Percentiles rank a stretch among this genome's conserved stretches.
Evolutionary conservation across 2,888 invertebrate genomes (phyloP).

Genomic region (Chrysolina haemoptera): DNA sequence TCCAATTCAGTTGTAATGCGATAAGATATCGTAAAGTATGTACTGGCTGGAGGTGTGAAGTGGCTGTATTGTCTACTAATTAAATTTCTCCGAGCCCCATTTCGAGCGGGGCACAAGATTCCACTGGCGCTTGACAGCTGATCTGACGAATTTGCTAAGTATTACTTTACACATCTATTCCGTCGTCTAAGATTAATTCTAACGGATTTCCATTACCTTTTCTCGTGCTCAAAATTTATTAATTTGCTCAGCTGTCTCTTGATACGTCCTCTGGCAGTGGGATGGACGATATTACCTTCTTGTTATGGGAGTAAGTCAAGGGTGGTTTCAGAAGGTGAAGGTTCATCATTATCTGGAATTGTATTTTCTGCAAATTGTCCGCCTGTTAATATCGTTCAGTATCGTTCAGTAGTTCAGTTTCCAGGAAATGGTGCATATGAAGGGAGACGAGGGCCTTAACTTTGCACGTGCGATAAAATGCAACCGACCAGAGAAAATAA

Average conservation of each 20-base stretch:
- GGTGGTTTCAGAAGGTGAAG: too few relatives aligned
- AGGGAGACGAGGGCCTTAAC: too few relatives aligned
- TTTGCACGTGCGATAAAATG: too few relatives aligned
- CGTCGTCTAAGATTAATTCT: constrained; percentile 55
- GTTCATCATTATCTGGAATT: too few relatives aligned
- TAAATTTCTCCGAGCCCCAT: constrained; percentile 67
- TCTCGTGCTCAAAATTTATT: constrained; percentile 50
- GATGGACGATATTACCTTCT: not conserved
- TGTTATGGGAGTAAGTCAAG: not conserved
- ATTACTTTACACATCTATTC: constrained; percentile 55
- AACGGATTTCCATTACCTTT: constrained; percentile 54
- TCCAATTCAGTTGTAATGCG: constrained; percentile 59
- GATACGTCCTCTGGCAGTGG: not conserved
- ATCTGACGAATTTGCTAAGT: constrained; percentile 60
- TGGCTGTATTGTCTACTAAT: constrained; percentile 67
- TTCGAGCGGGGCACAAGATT: constrained; percentile 55
- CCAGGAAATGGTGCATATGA: too few relatives aligned
- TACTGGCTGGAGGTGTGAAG: constrained; percentile 63
- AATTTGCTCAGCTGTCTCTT: constrained; percentile 30
- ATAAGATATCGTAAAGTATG: constrained; percentile 68
- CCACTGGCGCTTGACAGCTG: constrained; percentile 64
- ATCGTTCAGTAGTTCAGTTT: too few relatives aligned
- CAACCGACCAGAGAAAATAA: too few relatives aligned
- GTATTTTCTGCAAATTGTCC: too few relatives aligned
- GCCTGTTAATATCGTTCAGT: too few relatives aligned